Evolutionary conservation across 2,888 invertebrate genomes (phyloP).

Genomic region (Sialis lutaria): DNA sequence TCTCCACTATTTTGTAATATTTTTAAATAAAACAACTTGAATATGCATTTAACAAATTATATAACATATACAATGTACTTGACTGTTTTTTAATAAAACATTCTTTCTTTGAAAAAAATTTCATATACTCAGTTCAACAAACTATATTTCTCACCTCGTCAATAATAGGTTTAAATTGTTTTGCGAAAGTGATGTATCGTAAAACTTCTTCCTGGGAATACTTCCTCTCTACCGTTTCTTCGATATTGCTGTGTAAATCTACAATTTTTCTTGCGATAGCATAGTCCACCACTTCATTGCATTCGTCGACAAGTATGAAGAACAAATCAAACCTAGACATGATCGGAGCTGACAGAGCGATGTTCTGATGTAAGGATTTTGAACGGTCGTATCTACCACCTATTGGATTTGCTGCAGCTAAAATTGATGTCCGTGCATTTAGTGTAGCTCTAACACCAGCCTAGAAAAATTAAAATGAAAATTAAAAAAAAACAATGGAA

Average conservation of each 20-base stretch:
- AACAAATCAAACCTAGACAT: constrained; percentile 99
- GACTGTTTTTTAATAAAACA: too few relatives aligned
- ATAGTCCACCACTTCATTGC: constrained; percentile 87
- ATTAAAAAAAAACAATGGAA: neutral
- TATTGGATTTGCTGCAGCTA: constrained; percentile 96
- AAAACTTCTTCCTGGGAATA: constrained; percentile 82
- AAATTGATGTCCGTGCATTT: constrained; percentile 92
- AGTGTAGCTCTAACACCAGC: constrained; percentile 94
- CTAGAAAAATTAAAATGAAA: constrained; percentile 23
- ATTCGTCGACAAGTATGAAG: constrained; percentile 95
- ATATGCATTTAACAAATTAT: too few relatives aligned
- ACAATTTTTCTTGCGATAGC: constrained; percentile 93
- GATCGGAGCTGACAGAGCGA: constrained; percentile 84
- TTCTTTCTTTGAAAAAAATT: too few relatives aligned
- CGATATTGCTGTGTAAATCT: constrained; percentile 78
- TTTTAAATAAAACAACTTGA: too few relatives aligned
- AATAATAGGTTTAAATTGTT: constrained; percentile 83
- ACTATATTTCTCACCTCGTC: constrained; percentile 38
- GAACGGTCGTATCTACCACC: constrained; percentile 93
- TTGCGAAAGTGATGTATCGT: constrained; percentile 90
- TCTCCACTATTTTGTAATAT: too few relatives aligned
- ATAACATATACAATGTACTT: too few relatives aligned
- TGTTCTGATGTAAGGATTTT: constrained; percentile 88
- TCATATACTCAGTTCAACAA: neutral
- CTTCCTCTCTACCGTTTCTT: constrained; percentile 57